Evolutionary conservation across 2,113 vertebrate species (phyloP).

Genomic region (Aepyceros melampus): DNA sequence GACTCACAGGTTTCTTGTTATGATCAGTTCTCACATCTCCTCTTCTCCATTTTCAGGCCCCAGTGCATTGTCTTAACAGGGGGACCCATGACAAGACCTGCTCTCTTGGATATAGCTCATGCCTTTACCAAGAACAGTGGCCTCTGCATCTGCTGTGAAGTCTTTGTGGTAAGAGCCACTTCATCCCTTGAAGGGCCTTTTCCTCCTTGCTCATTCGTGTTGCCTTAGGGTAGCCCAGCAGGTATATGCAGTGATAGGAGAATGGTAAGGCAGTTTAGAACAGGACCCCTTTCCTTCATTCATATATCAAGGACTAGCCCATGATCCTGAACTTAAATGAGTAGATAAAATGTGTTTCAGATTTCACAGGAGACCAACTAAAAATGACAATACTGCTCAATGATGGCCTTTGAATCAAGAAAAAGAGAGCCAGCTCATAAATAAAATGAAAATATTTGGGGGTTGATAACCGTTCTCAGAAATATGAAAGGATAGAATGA

Average conservation of each 20-base stretch:
- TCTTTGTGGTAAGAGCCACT: conserved; percentile 87
- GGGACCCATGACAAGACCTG: conserved; percentile 88
- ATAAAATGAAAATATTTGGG: neutral
- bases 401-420: conserved; percentile 16
- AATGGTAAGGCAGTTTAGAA: neutral
- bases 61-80: conserved; percentile 93
- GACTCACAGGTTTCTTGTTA: neutral
- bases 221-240: neutral
- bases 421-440: conserved; percentile 23
- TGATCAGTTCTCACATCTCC: neutral
- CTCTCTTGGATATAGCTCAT: conserved; percentile 92
- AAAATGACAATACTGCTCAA: conserved; percentile 53
- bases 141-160: conserved; percentile 92
- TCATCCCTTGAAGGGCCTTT: neutral
- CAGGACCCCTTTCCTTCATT: neutral
- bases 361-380: conserved; percentile 40
- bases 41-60: conserved; percentile 83
- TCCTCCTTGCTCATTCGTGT: neutral
- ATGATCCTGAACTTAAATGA: conserved; percentile 54
- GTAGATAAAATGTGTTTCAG: conserved; percentile 54
- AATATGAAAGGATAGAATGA: neutral
- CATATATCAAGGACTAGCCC: neutral
- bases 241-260: neutral
- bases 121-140: conserved; percentile 93
- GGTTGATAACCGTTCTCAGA: neutral